Evolutionary conservation across 2,113 vertebrate genomes (phyloP), one percentile per base, ranked within the genome.

Genomic region (Sinocyclocheilus rhinocerous): DNA sequence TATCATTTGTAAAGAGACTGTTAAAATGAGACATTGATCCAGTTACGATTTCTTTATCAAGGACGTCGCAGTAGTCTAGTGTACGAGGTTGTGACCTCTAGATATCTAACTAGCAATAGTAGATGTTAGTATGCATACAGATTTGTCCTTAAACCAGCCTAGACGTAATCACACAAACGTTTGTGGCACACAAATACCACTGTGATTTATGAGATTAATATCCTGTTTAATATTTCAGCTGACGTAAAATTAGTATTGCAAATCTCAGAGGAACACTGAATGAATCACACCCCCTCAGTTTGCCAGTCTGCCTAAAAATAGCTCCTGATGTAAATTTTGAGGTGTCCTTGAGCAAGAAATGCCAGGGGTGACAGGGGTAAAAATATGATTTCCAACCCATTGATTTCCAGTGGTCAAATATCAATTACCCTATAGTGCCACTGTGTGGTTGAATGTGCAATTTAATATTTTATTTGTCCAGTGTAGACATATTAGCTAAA

Each of bases 351-450:
- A 86, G 26, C 77, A 48, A 81, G 67, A 26, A 81, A 50, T 73
- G 10, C 26, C 3, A 45, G 67, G 33, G 20, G 48, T 81, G 39
- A 80, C 11, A 4, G 33, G 29, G 16, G 11, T 76, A 63, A 76
- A 86, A 57, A 76, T 50, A 82, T 36, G 4, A 52, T 67, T 63
- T 36, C 48, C 29, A 85, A 84, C 36, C 24, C 55, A 48, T 81
- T 67, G 16, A 48, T 45, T 81, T 81, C 39, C 11, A 42, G 52
- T 33, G 61, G 16, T 26, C 20, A 80, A 20, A 22, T 18, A 72
- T 80, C 9, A 65, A 42, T 59, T 79, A 70, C 73, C 63, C 61
- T 33, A 73, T 63, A 77, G 79, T 79, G 87, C 87, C 87, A 42
- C 75, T 61, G 7, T 83, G 84, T 84, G 87, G 87, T 80, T 42